Conservation (phyloP, 2,888 invertebrate species). For the Syritta pipiens region DNA sequence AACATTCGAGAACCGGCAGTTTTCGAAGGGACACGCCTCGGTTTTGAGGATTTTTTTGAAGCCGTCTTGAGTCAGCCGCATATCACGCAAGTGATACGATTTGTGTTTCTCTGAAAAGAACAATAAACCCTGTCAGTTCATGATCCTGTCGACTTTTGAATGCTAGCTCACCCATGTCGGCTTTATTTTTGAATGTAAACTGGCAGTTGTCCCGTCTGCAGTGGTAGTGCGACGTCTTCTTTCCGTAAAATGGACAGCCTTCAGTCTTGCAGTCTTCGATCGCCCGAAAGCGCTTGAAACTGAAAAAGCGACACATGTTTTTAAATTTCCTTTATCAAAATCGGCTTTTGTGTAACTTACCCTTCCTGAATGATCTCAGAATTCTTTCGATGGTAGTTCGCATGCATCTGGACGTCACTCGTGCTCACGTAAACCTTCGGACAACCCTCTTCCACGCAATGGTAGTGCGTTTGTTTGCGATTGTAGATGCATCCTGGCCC, state of each 20-base stretch:
- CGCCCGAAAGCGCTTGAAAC: constrained; percentile 95
- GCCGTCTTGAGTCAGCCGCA: constrained; percentile 95
- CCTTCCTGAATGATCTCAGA: constrained; percentile 98
- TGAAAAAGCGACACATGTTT: constrained; percentile 1
- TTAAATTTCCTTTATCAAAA: neutral
- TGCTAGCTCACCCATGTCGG: constrained; percentile 96
- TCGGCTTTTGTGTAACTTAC: constrained; percentile 29
- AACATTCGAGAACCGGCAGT: constrained; percentile 95
- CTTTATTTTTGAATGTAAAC: constrained; percentile 98
- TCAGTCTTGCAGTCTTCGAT: constrained; percentile 96
- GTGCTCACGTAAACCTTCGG: constrained; percentile 99
- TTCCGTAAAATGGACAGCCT: constrained; percentile 94
- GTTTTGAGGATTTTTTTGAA: constrained; percentile 99
- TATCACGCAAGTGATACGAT: constrained; percentile 98
- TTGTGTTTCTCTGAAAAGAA: constrained; percentile 94
- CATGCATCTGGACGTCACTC: constrained; percentile 99
- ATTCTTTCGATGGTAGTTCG: constrained; percentile 98
- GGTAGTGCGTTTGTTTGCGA: constrained; percentile 84
- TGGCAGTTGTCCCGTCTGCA: constrained; percentile 94
- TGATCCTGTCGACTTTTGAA: too few relatives aligned
- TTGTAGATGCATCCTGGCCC: constrained; percentile 91
- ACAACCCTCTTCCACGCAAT: constrained; percentile 96
- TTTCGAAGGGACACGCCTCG: constrained; percentile 93
- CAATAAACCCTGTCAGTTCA: neutral
- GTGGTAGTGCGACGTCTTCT: constrained; percentile 98